Percentiles rank a stretch among this genome's conserved stretches.
phyloP scores from a whole-genome alignment of 2,113 vertebrate species.

The Alces alces region DNA sequence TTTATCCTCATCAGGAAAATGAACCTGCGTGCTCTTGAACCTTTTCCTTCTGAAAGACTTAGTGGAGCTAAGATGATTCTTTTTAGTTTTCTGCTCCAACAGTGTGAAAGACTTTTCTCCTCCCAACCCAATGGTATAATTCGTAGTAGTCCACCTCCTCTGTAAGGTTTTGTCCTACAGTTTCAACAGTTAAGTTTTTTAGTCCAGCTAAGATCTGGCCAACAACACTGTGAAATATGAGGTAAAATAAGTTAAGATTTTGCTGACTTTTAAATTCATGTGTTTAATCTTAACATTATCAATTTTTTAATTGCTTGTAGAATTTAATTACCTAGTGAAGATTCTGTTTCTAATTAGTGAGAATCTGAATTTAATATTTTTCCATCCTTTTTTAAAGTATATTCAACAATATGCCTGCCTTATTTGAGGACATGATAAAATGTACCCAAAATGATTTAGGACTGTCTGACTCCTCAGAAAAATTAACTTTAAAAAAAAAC shows the following conservation, averaged over 20 bases:
- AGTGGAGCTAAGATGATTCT: constrained; percentile 19
- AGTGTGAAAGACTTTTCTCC: constrained; percentile 51
- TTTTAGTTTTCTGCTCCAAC: constrained; percentile 47
- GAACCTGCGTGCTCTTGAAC: constrained; percentile 15
- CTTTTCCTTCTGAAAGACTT: constrained; percentile 62
- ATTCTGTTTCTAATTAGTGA: background rate
- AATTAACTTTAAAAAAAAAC: constrained; percentile 23
- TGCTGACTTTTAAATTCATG: constrained; percentile 59
- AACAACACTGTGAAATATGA: constrained; percentile 74
- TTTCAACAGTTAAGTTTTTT: constrained; percentile 15
- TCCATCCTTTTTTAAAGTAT: constrained; percentile 36
- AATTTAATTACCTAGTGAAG: constrained; percentile 13
- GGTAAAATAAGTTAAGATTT: constrained; percentile 28
- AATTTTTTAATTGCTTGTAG: constrained; percentile 59
- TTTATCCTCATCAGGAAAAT: constrained; percentile 38
- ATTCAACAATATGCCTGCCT: constrained; percentile 62
- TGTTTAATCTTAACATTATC: constrained; percentile 29
- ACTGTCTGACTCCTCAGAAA: background rate
- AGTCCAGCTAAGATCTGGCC: constrained; percentile 64
- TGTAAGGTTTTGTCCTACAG: constrained; percentile 37
- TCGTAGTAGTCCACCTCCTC: constrained; percentile 37
- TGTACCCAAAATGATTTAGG: constrained; percentile 45
- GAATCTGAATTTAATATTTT: constrained; percentile 41
- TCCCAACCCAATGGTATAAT: constrained; percentile 39
- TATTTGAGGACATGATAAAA: constrained; percentile 41